A percentile compares a stretch with the other conserved stretches of the same genome.
Conservation (phyloP, 2,888 invertebrate genomes). For the Griposia aprilina region DNA sequence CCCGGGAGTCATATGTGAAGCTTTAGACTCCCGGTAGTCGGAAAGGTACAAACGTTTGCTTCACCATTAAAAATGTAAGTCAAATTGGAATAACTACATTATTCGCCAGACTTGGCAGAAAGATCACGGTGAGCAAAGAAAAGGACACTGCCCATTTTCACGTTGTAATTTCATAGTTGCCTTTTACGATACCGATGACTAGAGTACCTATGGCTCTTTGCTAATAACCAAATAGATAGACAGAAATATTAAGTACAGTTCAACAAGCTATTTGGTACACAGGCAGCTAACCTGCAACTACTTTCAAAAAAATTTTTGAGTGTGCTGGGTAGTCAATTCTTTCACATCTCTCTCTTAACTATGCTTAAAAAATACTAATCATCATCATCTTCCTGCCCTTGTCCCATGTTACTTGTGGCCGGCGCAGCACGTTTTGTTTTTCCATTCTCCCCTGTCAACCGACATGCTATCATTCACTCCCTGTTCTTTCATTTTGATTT, state of each 20-base stretch:
- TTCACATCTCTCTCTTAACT: not conserved
- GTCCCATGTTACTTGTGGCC: too few species aligned
- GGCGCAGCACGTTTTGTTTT: too few species aligned
- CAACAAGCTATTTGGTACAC: not conserved
- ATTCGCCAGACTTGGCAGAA: not conserved
- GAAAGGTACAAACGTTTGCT: too few species aligned
- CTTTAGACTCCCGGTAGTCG: too few species aligned
- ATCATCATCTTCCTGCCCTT: too few species aligned
- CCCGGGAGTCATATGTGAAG: too few species aligned
- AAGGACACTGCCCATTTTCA: not conserved
- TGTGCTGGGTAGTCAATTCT: not conserved
- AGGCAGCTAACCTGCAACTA: not conserved
- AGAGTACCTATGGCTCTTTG: not conserved
- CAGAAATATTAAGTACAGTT: not conserved
- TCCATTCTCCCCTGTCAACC: too few species aligned
- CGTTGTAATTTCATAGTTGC: not conserved
- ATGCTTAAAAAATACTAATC: too few species aligned
- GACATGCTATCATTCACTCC: too few species aligned
- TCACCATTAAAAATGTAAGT: not conserved
- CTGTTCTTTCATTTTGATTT: too few species aligned
- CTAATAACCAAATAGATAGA: not conserved
- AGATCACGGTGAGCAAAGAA: not conserved
- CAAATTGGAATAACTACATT: not conserved
- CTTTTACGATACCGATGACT: not conserved
- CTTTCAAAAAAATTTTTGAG: not conserved